These are phyloP conservation scores for Microcebus griseorufus DNA, from an alignment of 2,113 vertebrate genomes.

Conservation along the genomic window DNA sequence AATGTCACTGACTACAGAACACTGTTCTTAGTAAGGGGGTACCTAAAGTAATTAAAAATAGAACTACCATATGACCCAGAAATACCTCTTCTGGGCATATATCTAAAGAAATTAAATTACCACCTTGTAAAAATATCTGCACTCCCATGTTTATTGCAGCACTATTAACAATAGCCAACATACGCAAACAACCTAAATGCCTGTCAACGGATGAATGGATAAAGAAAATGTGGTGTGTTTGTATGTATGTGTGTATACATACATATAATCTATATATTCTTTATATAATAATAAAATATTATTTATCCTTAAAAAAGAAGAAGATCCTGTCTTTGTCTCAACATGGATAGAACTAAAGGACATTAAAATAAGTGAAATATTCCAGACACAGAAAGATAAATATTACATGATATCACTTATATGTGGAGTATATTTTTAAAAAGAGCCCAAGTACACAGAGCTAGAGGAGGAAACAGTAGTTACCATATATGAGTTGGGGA, in stretches of 20 bases:
- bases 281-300: background rate
- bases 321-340: background rate
- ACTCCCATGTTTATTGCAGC: background rate
- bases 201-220: background rate
- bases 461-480: background rate
- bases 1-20: background rate
- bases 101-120: background rate
- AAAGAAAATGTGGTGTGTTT: background rate
- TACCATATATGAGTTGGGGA: background rate
- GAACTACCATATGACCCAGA: background rate
- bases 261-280: no score
- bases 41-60: background rate
- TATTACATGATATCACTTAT: background rate
- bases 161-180: background rate
- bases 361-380: background rate
- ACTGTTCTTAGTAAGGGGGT: background rate
- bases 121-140: background rate
- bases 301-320: background rate
- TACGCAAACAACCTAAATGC: background rate
- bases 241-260: no score
- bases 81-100: background rate
- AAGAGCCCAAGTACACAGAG: background rate
- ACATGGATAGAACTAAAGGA: background rate
- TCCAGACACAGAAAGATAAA: background rate
- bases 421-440: no score